Evolutionary conservation across 2,888 invertebrate species (phyloP).

Genomic region (Petrophora chlorosata): DNA sequence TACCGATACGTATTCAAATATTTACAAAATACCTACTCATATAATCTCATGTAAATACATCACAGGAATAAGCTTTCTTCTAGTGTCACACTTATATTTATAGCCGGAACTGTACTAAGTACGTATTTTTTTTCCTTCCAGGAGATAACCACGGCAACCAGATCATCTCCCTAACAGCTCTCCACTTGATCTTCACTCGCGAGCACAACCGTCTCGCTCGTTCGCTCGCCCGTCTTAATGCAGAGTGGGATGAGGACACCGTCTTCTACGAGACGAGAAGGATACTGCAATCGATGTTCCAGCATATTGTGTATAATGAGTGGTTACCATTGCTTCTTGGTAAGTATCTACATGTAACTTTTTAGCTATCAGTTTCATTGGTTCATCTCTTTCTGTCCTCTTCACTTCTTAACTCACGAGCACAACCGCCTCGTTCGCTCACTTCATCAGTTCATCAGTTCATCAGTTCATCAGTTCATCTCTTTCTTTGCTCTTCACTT

Average conservation of each 20-base stretch:
- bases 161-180: conserved; percentile 88
- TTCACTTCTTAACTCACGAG: conserved; percentile 91
- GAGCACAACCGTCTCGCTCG: conserved; percentile 92
- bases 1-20: too few relatives aligned
- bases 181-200: conserved; percentile 89
- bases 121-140: conserved; percentile 45
- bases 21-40: too few relatives aligned
- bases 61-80: too few relatives aligned
- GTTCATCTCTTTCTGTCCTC: conserved; percentile 44
- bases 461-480: too few relatives aligned
- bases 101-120: background rate
- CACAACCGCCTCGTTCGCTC: conserved; percentile 90
- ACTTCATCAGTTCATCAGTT: too few relatives aligned
- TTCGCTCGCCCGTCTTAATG: conserved; percentile 86
- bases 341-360: conserved; percentile 45
- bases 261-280: conserved; percentile 89
- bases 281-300: conserved; percentile 89
- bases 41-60: too few relatives aligned
- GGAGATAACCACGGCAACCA: conserved; percentile 92
- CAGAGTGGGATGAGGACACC: conserved; percentile 88
- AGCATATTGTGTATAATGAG: conserved; percentile 91
- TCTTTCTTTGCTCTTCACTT: too few relatives aligned
- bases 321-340: conserved; percentile 91
- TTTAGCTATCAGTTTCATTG: background rate
- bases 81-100: background rate